phyloP scores from a whole-genome alignment of 2,888 invertebrate genomes.

The Agrochola litura region DNA sequence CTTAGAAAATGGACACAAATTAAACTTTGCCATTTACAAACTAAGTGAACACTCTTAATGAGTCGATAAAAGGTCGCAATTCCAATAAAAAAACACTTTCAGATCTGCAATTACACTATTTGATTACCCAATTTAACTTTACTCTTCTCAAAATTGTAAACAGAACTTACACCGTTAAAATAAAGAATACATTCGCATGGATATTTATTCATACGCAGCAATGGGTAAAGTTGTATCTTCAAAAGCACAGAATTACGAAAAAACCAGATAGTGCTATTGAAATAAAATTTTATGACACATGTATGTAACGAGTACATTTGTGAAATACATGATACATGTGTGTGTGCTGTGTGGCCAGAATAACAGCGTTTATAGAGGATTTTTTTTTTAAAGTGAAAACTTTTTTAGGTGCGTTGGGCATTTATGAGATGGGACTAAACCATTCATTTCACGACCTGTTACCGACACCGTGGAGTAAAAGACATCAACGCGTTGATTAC shows the following conservation, averaged over 20 bases:
- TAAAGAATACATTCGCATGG: slow-evolving; percentile 17
- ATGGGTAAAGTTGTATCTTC: slow-evolving; percentile 8
- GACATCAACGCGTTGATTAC: too few species aligned
- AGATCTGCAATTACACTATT: slow-evolving; percentile 13
- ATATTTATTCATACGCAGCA: background rate
- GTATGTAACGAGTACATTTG: slow-evolving; percentile 39
- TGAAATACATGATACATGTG: slow-evolving; percentile 19
- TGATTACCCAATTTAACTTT: slow-evolving; percentile 2
- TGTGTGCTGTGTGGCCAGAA: slow-evolving; percentile 38
- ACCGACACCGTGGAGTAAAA: too few species aligned
- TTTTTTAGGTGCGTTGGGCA: too few species aligned
- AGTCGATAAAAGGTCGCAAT: slow-evolving; percentile 28
- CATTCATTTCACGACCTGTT: too few species aligned
- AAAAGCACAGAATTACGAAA: slow-evolving; percentile 58
- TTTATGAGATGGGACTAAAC: too few species aligned
- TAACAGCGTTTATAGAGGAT: background rate
- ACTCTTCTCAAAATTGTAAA: background rate
- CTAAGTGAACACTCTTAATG: slow-evolving; percentile 29
- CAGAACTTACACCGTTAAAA: background rate
- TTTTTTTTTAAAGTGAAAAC: too few species aligned
- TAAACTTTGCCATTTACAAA: slow-evolving; percentile 22
- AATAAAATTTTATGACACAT: slow-evolving; percentile 53
- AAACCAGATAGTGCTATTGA: slow-evolving; percentile 51
- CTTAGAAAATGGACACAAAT: slow-evolving; percentile 30
- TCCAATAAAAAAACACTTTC: slow-evolving; percentile 40